Evolutionary conservation across 2,888 invertebrate species (phyloP), one percentile per base, ranked within the genome.

Genomic region (Apamea epomidion): DNA sequence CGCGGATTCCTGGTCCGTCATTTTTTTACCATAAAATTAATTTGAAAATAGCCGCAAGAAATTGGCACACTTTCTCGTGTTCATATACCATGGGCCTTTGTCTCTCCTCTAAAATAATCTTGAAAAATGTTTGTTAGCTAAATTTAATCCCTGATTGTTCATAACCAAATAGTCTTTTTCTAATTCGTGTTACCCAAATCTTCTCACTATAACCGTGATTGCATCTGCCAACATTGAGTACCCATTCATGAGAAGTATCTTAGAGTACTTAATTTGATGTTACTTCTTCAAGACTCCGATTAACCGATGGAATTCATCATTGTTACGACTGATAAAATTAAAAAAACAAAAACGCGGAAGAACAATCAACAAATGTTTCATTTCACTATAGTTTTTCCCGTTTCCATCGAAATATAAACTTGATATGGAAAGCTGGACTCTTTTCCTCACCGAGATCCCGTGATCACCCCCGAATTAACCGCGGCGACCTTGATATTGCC

Each of bases 401-500:
- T 60, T 51, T 67, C 25, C 16, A 58, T 42, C 25, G 42, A 65
- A 77, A 58, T 60, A 29, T 18, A 60, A 74, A 42, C 74, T 84
- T 42, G 58, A 54, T 25, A 67, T 70, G 84, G 84, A 76, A 83
- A 80, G 62, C 70, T 74, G 7, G 0, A 79, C 12, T 51, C 16
- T 83, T 83, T 79, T 60, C 10, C 18, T 54, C 10, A 37, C 12
- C 42, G 54, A 78, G 87, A 90, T 88, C 87, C 81, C 88, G 88
- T 90, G 90, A 90, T 89, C 87, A 82, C 85, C 89, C 88, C 90
- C 87, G 91, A 93, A 92, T 91, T 91, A 93, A 90, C 87, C 87
- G 86, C 68, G 75, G 60, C 89, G 94, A 92, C 96, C 96, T 96
- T 96, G 96, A 96, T 96, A 95, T 93, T 95, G 94, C 90, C 86